Conservation (phyloP, 2,888 invertebrate genomes). For the Osmoderma eremita region DNA sequence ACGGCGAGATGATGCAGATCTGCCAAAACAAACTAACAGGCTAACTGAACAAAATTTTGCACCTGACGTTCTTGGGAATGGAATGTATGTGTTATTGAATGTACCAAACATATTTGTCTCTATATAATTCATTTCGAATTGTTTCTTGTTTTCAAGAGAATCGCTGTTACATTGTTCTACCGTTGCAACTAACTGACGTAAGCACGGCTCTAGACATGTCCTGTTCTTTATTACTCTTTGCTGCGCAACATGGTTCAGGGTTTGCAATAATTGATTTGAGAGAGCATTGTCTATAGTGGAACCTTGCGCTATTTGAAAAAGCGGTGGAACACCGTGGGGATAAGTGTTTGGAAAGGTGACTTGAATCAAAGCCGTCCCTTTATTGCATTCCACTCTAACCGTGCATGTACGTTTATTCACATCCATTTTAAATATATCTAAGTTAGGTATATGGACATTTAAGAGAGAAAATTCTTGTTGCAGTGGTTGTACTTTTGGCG, state of each 20-base stretch:
- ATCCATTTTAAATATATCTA: constrained; percentile 69
- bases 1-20: constrained; percentile 73
- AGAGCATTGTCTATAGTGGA: constrained; percentile 61
- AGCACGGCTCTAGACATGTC: constrained; percentile 88
- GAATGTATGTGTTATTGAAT: constrained; percentile 82
- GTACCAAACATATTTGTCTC: constrained; percentile 60
- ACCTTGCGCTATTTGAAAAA: constrained; percentile 74
- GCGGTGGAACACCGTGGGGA: constrained; percentile 74
- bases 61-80: constrained; percentile 93
- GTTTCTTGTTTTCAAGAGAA: constrained; percentile 64
- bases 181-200: constrained; percentile 74
- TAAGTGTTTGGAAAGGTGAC: constrained; percentile 79
- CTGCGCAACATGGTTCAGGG: constrained; percentile 81
- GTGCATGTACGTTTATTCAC: constrained; percentile 68
- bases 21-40: constrained; percentile 84
- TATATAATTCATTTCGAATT: constrained; percentile 49
- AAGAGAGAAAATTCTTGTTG: constrained; percentile 81
- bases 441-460: constrained; percentile 79
- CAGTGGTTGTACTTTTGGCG: constrained; percentile 69
- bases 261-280: constrained; percentile 73
- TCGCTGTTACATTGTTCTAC: constrained; percentile 72
- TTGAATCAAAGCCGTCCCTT: constrained; percentile 60
- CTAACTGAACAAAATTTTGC: constrained; percentile 92
- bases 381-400: constrained; percentile 68
- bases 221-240: constrained; percentile 86